Conservation (phyloP, 2,888 invertebrate genomes). For the Chrysodeixis includens region DNA sequence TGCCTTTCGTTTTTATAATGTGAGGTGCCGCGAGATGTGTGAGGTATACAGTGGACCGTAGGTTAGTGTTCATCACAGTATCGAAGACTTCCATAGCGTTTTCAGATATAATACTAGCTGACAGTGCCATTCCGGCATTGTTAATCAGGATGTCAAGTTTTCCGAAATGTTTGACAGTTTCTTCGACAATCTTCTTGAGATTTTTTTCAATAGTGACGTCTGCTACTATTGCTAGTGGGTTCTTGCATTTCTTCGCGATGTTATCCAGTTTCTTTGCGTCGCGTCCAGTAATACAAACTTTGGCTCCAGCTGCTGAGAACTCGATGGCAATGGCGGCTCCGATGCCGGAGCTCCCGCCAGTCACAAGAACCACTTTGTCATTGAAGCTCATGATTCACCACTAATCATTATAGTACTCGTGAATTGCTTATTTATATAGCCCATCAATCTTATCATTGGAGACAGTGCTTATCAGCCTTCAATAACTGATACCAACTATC, state of each 20-base stretch:
- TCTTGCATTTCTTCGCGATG: conserved; percentile 3
- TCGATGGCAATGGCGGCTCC: conserved; percentile 9
- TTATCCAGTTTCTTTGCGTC: conserved; percentile 1
- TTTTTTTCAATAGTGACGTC: conserved; percentile 37
- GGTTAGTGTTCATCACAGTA: conserved; percentile 37
- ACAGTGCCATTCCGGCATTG: conserved; percentile 39
- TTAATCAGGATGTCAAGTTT: conserved; percentile 47
- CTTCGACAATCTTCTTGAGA: conserved; percentile 26
- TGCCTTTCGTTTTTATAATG: conserved; percentile 77
- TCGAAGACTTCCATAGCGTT: conserved; percentile 36
- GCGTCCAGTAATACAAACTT: background rate
- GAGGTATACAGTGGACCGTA: conserved; percentile 37
- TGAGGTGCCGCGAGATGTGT: conserved; percentile 52
- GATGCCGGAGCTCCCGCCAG: conserved; percentile 9
- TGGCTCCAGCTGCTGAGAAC: conserved; percentile 8
- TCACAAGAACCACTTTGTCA: conserved; percentile 8
- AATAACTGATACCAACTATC: no score
- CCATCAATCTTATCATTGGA: no score
- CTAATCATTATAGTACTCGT: background rate
- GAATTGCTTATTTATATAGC: no score
- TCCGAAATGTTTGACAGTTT: conserved; percentile 34
- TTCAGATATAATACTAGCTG: conserved; percentile 17
- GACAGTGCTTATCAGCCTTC: no score
- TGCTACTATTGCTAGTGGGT: background rate
- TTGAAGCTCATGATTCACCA: background rate